Evolutionary conservation across 2,888 invertebrate genomes (phyloP).

Genomic region (Lepidochitona cinerea): DNA sequence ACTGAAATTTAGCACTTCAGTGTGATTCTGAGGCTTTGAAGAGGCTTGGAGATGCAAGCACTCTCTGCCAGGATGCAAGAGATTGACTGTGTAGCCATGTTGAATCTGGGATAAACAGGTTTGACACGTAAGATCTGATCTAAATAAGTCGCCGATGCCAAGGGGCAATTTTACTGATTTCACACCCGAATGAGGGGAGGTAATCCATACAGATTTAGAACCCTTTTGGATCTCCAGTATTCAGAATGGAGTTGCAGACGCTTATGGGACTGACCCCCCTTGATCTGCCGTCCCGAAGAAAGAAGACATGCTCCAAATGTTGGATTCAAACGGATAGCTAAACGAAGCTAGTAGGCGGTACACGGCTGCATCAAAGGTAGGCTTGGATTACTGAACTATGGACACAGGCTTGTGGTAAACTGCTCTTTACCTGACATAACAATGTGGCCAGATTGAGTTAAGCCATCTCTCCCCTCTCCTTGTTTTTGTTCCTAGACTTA

Average conservation of each 20-base stretch:
- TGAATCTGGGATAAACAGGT: background rate
- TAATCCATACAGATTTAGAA: background rate
- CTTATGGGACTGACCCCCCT: background rate
- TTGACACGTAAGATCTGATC: background rate
- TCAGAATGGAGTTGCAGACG: background rate
- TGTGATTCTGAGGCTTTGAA: background rate
- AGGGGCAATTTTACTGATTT: background rate
- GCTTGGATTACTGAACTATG: background rate
- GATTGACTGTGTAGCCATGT: background rate
- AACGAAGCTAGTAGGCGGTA: constrained; percentile 2
- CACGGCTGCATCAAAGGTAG: background rate
- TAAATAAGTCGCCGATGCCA: too few relatives aligned
- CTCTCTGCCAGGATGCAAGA: background rate
- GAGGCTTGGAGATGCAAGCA: background rate
- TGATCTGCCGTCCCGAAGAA: background rate
- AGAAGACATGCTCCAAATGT: too few relatives aligned
- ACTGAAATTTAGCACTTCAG: background rate
- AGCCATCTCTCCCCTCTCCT: background rate
- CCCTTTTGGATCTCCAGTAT: background rate
- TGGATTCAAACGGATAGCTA: too few relatives aligned
- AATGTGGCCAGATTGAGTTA: constrained; percentile 7
- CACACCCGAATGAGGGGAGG: too few relatives aligned
- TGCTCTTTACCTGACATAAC: constrained; percentile 5
- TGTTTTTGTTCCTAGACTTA: constrained; percentile 1
- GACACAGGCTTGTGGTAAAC: background rate